phyloP scores from a whole-genome alignment of 2,797 vertebrate genomes.

The Capromys pilorides region DNA sequence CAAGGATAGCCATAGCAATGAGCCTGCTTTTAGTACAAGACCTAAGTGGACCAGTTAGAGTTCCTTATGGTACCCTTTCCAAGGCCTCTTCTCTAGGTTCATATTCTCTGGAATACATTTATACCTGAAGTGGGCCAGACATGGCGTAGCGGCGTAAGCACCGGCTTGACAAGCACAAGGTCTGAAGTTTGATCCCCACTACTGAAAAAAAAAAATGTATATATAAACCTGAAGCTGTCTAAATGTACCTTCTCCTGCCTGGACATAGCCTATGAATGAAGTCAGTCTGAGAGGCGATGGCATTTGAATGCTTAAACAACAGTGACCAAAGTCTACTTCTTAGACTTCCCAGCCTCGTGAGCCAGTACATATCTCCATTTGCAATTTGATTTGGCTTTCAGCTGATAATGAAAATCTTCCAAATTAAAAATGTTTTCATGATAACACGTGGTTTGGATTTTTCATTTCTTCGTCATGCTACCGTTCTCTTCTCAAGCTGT shows the following conservation, averaged over 20 bases:
- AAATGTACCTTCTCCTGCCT: not conserved
- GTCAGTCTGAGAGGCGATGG: not conserved
- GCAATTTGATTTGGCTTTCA: slow-evolving; percentile 13
- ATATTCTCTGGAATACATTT: not conserved
- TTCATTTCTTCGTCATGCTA: slow-evolving; percentile 27
- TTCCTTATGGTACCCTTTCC: not conserved
- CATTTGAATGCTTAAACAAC: not conserved
- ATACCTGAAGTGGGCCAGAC: not conserved
- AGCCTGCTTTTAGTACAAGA: not conserved
- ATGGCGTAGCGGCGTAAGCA: too few relatives aligned
- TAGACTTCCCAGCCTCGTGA: not conserved
- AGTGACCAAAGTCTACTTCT: not conserved
- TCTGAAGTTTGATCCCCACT: too few relatives aligned
- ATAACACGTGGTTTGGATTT: slow-evolving; percentile 32
- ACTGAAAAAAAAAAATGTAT: too few relatives aligned
- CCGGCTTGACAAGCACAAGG: too few relatives aligned
- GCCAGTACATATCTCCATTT: not conserved
- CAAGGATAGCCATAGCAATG: not conserved
- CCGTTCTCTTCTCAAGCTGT: not conserved
- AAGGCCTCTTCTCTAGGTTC: not conserved
- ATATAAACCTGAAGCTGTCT: not conserved
- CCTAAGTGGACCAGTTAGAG: not conserved
- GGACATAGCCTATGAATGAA: not conserved
- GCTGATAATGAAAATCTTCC: slow-evolving; percentile 37
- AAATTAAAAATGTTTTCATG: not conserved